phyloP scores from a whole-genome alignment of 2,888 invertebrate species.

The Gymnocheta viridis region DNA sequence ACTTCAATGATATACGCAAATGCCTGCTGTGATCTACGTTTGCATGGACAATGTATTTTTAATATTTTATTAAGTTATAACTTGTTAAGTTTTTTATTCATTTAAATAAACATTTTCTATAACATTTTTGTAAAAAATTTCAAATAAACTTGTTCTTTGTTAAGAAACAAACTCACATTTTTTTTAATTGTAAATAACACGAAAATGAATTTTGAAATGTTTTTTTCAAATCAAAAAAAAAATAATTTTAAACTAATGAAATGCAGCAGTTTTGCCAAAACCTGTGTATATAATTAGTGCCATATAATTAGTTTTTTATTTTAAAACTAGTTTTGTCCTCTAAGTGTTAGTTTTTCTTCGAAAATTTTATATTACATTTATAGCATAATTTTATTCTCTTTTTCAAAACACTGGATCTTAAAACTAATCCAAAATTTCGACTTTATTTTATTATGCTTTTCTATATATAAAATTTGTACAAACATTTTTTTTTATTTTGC shows the following conservation, averaged over 20 bases:
- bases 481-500: conserved; percentile 53
- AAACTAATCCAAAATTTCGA: conserved; percentile 57
- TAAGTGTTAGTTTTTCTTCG: conserved; percentile 56
- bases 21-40: conserved; percentile 83
- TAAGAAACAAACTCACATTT: conserved; percentile 30
- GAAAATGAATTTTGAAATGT: background rate
- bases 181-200: conserved; percentile 67
- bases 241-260: conserved; percentile 1
- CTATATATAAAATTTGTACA: conserved; percentile 26
- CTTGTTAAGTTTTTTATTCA: background rate
- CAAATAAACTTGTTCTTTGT: conserved; percentile 41
- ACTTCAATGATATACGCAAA: conserved; percentile 88
- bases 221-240: conserved; percentile 3
- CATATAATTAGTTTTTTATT: conserved; percentile 11
- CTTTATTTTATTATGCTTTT: conserved; percentile 40
- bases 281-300: conserved; percentile 60
- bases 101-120: conserved; percentile 8
- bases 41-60: conserved; percentile 93
- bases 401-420: conserved; percentile 50
- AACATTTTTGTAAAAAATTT: conserved; percentile 38
- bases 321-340: conserved; percentile 31
- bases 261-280: conserved; percentile 16
- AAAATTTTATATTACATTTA: background rate
- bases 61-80: conserved; percentile 25
- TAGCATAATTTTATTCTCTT: background rate